Evolutionary conservation across 2,888 invertebrate genomes (phyloP), one percentile per base, ranked within the genome.

Genomic region (Microctonus brassicae): DNA sequence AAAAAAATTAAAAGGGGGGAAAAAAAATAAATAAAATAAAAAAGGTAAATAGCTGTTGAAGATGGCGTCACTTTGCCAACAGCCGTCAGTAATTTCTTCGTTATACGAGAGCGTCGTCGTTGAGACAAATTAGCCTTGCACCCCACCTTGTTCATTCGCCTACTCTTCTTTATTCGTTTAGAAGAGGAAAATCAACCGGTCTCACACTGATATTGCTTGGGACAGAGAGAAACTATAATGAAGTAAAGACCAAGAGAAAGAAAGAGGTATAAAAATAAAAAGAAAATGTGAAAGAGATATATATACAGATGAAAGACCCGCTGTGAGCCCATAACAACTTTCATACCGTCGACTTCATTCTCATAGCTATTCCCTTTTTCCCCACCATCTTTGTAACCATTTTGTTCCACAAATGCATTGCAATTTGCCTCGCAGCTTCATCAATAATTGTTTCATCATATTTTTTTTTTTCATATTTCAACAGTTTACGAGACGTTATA

Each of bases 91-190:
- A 75, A 78, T 77, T 75, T 73, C 74, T 75, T 70, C 76, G 67
- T 74, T 74, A 76, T 53, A 69, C 70, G 73, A 73, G 70, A 63
- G 67, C 77, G 71, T 75, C 39, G 69, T 70, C 67, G 73, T 77
- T 79, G 73, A 76, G 79, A 79, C 70, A 75, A 78, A 80, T 77
- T 75, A 76, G 76, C 70, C 73, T 72, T 47, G 47, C 47, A 17
- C 4, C 47, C 47, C 9, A 17, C 47, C 47, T 17, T n/a, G 17
- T 17, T 17, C 47, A 20, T 4, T 47, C 66, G 60, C 71, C 63
- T 69, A 68, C 69, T 62, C 62, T 11, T 73, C 73, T 70, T 60
- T 63, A 52, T 42, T 34, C 29, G 11, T 65, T 60, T 26, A 22
- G 34, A 55, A n/a, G 47, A 70, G 47, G 70, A 36, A 70, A 70